Evolutionary conservation across 2,888 invertebrate genomes (phyloP), one percentile per base, ranked within the genome.

Genomic region (Hesperia comma): DNA sequence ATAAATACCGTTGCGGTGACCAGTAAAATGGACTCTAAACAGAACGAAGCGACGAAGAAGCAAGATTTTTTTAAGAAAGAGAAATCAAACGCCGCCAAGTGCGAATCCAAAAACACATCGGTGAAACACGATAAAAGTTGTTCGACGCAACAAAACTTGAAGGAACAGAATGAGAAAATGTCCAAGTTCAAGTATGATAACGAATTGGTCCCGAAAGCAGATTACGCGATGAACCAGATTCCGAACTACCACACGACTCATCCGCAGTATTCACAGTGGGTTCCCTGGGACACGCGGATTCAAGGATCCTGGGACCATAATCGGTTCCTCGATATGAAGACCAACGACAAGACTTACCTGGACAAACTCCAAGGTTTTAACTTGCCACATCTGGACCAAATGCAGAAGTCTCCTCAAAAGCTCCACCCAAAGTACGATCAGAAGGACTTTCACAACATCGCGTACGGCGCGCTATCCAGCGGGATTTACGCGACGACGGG

Each of bases 161-260:
- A 93, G 71, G 93, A 93, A 51, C 92, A 91, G 72, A 90, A 84
- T 19, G 93, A 93, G 72, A 94, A 94, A 82, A 90, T 94, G 82
- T 86, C 94, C 0, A 93, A 93, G 74, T 88, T 92, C 61, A 93
- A 93, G 71, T 93, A 93, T 67, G 93, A 93, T 72, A 93, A 93
- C 70, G 93, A 93, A 68, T 75, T 94, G 33, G 84, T 94, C 15
- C 92, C 94, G 0, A 94, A 94, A 77, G 91, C 95, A 0, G 95
- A 95, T 74, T 95, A 94, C 74, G 83, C 94, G 1, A 93, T 94
- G 84, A 95, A 95, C 83, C 94, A 95, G 74, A 93, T 95, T 61
- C 95, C 95, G 1, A 95, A 95, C 77, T 95, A 95, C 76, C 95
- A 95, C 77, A 93, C 95, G 56, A 93, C 94, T 0, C 93, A 93